Base-by-base conservation (phyloP, 2,113 vertebrate species). In the Pseudopodoces humilis region DNA sequence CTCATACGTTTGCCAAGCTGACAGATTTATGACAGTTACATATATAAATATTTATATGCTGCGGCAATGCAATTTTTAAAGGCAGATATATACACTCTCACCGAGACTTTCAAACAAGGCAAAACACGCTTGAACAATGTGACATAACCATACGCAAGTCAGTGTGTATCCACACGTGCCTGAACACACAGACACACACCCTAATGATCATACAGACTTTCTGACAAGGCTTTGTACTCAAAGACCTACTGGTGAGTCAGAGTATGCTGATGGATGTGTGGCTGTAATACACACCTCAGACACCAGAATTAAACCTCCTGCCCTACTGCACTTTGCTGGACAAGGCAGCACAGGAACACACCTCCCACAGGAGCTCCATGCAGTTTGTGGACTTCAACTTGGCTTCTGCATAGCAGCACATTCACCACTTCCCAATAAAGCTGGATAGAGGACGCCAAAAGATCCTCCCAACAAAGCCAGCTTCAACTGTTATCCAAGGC, bases 1-100 rank as follows among this genome's bases (percentile, higher is more conserved):
- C 97, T 96, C 96, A 96, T 98, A 97, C 80, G 80, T 97, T 97
- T 98, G 94, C 97, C 97, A 98, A 95, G 94, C 88, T 88, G 97
- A 97, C 97, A 98, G 97, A 98, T 97, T 98, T 98, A 98, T 97
- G 95, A 97, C 97, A 98, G 97, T 97, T 98, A 97, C 97, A 96
- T 97, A 96, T 97, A 98, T 98, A 98, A 98, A 98, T 98, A 98
- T 98, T 98, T 98, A 98, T 98, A 96, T 93, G 95, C 97, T 98
- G 97, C 96, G 52, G 97, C 98, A 98, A 97, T 97, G 97, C 97
- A 97, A 96, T 95, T 97, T 97, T 98, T 96, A 97, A 98, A 97
- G 97, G 92, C 94, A 92, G 94, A 92, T 92, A 92, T 78, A 93
- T 71, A 92, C 92, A 74, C 78, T 90, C 86, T 47, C 76, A 64